Evolutionary conservation across 2,888 invertebrate species (phyloP), one percentile per base, ranked within the genome.

Genomic region (Chymomyza amoena): DNA sequence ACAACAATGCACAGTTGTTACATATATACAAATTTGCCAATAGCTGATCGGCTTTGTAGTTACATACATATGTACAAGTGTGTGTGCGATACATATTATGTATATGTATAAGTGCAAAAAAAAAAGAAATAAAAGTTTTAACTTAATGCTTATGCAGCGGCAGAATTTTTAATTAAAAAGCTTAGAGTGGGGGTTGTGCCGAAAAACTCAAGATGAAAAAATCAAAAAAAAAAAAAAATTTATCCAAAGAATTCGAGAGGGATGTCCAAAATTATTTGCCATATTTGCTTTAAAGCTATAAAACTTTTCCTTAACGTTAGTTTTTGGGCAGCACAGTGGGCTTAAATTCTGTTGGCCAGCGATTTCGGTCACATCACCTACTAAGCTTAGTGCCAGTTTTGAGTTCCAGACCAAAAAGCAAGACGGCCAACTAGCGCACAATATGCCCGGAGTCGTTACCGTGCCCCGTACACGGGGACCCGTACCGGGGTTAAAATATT

Each of bases 401-500:
- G 36, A 36, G 36, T 36, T 36, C 36, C 36, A 45, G 39, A 13
- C 39, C 87, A 82, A 87, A 82, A 80, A 74, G 67, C 66, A 45
- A 45, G 73, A 73, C 84, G 66, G 65, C 68, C 79, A 74, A 85
- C 85, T 87, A 77, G 80, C 77, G 74, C 84, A 72, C 84, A 84
- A 78, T 78, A 71, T 73, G 79, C 72, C 68, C 62, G 70, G 63
- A 50, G 69, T 52, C 45, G 28, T n/a, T 25, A 32, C 1, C 5
- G 7, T 32, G 32, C 32, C 56, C 45, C 32, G 62, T 28, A 16
- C 32, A 65, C 54, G 51, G 39, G 51, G 39, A 51, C 52, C 69
- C 70, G 66, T 68, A 72, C 65, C 73, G 79, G 79, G 73, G 79
- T 64, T 84, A 88, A 83, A 83, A 83, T 83, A 83, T 83, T 83